Conservation (phyloP, 2,797 vertebrate genomes). For the Petrocephalus schoutedeni region DNA sequence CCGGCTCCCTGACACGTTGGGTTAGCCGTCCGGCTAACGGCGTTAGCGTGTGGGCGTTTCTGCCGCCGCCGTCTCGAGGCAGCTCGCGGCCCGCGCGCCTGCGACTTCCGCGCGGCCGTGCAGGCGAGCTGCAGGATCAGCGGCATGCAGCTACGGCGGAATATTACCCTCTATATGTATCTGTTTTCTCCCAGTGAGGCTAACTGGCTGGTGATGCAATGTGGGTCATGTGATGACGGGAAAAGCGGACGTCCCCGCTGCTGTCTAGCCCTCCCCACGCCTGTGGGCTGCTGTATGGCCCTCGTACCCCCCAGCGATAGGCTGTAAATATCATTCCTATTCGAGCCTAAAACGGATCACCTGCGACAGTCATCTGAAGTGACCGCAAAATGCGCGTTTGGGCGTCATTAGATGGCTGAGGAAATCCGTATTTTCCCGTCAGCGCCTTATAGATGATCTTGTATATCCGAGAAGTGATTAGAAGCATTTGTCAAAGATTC, state of each 20-base stretch:
- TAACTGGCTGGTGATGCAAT: neutral
- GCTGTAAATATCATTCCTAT: neutral
- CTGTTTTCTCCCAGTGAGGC: neutral
- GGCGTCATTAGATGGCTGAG: neutral
- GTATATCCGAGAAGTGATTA: neutral
- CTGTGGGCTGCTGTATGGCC: neutral
- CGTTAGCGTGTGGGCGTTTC: constrained; percentile 15
- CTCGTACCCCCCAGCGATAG: neutral
- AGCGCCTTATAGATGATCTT: neutral
- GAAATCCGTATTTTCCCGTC: neutral
- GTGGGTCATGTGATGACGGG: constrained; percentile 15
- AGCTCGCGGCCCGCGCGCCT: neutral
- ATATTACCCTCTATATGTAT: neutral
- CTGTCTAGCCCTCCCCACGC: neutral
- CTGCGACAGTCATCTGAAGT: too few relatives aligned
- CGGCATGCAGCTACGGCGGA: neutral
- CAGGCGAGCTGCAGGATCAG: neutral
- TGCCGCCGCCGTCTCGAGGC: neutral
- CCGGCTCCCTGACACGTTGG: neutral
- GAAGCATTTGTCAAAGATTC: neutral
- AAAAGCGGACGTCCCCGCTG: neutral
- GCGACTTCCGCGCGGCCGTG: neutral
- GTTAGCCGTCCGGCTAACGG: neutral
- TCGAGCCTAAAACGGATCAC: neutral
- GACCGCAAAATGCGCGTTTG: neutral